phyloP scores from a whole-genome alignment of 2,113 vertebrate species.

The Hystrix brachyura region DNA sequence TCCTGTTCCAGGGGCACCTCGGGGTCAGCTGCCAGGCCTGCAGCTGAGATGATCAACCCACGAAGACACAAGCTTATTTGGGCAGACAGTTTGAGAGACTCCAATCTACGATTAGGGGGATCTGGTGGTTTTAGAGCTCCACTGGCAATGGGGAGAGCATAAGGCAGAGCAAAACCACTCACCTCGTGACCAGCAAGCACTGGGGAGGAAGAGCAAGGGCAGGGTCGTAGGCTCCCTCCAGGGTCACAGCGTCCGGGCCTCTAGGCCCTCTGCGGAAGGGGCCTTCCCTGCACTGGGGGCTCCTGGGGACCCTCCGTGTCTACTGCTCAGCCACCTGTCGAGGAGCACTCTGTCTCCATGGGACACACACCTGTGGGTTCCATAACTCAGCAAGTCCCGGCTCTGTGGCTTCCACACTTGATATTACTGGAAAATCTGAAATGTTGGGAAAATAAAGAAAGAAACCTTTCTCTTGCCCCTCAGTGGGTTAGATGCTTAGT shows the following conservation, averaged over 20 bases:
- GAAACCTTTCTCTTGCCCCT: too few species aligned
- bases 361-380: fast-evolving
- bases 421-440: background rate
- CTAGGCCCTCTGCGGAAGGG: background rate
- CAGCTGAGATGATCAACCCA: background rate
- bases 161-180: too few species aligned
- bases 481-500: fast-evolving
- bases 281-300: too few species aligned
- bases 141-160: background rate
- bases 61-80: fast-evolving
- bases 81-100: background rate
- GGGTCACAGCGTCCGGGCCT: background rate
- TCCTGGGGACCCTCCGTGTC: background rate
- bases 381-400: too few species aligned
- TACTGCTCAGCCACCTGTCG: background rate
- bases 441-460: background rate
- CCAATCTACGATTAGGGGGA: too few species aligned
- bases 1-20: background rate
- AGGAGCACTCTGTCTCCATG: background rate
- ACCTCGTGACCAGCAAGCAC: background rate
- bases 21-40: background rate
- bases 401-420: background rate
- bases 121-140: fast-evolving
- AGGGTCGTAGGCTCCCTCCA: background rate
- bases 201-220: background rate